Evolutionary conservation across 2,113 vertebrate genomes (phyloP), one percentile per base, ranked within the genome.

Genomic region (Perca flavescens): DNA sequence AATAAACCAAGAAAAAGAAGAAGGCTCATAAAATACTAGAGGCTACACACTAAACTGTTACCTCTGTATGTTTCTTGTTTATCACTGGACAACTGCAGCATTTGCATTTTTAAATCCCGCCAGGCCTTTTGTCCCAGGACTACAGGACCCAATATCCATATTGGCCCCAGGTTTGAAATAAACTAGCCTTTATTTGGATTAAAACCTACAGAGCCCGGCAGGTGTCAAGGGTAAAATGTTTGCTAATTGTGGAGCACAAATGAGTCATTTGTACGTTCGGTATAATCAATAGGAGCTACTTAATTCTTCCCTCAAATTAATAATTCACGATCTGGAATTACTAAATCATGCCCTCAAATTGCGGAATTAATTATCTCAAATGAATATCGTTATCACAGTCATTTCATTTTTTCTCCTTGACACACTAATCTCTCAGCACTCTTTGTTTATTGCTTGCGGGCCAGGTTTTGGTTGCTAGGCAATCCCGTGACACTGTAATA

Each of bases 281-380:
- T 68, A 15, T 63, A 62, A 84, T 79, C 63, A 82, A 47, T 75
- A 66, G 21, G 50, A 79, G 76, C 25, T 56, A 22, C 57, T 74
- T 79, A 46, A 63, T 74, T 79, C 57, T 63, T 61, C 43, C 56
- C 63, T 68, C 70, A 67, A 54, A 79, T 84, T 21, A 84, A 79
- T 79, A 79, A 84, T 79, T 74, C 75, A 84, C 79, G 63, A 50
- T 4, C 49, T 36, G 56, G 25, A 67, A 79, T 79, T 49, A 74
- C 57, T 66, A 62, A 74, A 74, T 84, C 63, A 62, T 56, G 57
- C 3, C 70, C 8, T 62, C 4, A 52, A 52, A 81, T 53, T 40
- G 61, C 47, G 53, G 46, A 68, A 74, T 74, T 68, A 17, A 61
- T 73, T 78, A 58, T 7, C 16, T 50, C 13, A 31, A 54, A 53